Evolutionary conservation across 2,113 vertebrate species (phyloP).

Genomic region (Orientallactaga bullata): DNA sequence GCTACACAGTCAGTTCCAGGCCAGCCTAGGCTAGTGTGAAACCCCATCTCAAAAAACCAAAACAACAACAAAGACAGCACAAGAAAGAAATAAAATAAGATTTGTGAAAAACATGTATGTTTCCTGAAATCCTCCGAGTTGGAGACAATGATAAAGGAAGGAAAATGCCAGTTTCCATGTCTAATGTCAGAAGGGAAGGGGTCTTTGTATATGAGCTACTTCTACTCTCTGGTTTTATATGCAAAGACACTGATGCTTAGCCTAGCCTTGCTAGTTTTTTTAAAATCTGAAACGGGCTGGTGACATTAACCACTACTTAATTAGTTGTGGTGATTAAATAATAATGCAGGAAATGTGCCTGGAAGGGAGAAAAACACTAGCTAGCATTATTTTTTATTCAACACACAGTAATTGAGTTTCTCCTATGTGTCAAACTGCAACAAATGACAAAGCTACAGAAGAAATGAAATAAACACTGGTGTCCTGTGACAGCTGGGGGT

Average conservation of each 20-base stretch:
- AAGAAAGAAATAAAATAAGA: not conserved
- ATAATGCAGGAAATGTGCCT: not conserved
- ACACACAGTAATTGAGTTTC: not conserved
- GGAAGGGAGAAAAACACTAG: not conserved
- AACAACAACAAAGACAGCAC: not conserved
- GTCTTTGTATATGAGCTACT: not conserved
- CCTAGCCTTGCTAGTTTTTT: not conserved
- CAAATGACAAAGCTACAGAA: not conserved
- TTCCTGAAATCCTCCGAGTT: conserved; percentile 43
- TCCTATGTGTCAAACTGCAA: not conserved
- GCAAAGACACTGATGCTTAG: not conserved
- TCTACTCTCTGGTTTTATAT: not conserved
- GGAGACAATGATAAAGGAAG: not conserved
- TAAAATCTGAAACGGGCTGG: not conserved
- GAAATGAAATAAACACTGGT: not conserved
- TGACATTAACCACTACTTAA: not conserved
- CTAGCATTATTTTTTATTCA: not conserved
- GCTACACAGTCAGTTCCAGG: too few species aligned
- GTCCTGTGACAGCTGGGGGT: not conserved
- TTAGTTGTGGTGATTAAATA: not conserved
- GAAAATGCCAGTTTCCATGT: not conserved
- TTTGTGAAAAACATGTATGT: not conserved
- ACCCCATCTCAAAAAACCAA: too few species aligned
- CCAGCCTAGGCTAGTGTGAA: too few species aligned
- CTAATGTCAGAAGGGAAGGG: conserved; percentile 15